Conservation (phyloP, 2,888 invertebrate species). For the Thalpophila matura region DNA sequence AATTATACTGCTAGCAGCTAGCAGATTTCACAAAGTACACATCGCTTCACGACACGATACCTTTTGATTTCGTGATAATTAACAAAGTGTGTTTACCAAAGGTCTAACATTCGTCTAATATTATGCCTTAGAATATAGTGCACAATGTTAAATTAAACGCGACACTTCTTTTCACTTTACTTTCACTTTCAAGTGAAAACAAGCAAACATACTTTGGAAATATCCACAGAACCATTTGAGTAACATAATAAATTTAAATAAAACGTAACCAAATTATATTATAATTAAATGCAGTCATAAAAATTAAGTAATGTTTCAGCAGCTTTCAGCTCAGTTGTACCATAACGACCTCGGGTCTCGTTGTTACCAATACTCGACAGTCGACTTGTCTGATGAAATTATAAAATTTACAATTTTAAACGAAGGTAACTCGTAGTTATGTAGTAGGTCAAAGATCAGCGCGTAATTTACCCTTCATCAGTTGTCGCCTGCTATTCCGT, state of each 20-base stretch:
- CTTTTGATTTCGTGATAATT: conserved; percentile 76
- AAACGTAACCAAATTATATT: conserved; percentile 79
- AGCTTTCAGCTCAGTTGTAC: conserved; percentile 82
- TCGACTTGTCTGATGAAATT: conserved; percentile 39
- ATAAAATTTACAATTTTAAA: conserved; percentile 33
- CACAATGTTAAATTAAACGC: conserved; percentile 13
- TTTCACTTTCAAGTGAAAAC: conserved; percentile 35
- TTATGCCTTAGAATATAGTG: conserved; percentile 19
- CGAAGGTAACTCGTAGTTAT: conserved; percentile 53
- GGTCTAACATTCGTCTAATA: conserved; percentile 10
- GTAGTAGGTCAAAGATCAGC: conserved; percentile 29
- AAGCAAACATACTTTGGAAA: conserved; percentile 71
- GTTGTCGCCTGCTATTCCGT: conserved; percentile 10
- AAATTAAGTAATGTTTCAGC: conserved; percentile 83
- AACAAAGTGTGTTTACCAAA: conserved; percentile 67
- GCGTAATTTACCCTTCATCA: conserved; percentile 34
- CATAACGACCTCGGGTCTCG: conserved; percentile 65
- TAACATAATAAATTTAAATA: conserved; percentile 81
- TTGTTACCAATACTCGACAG: conserved; percentile 49
- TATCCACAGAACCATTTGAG: conserved; percentile 72
- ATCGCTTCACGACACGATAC: conserved; percentile 77
- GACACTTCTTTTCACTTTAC: conserved; percentile 2
- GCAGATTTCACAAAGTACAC: conserved; percentile 83
- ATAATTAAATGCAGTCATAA: conserved; percentile 79
- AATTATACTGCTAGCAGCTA: conserved; percentile 89